These are phyloP conservation scores for Rhizomys pruinosus DNA, from an alignment of 2,113 vertebrate species.

Conservation along the genomic window DNA sequence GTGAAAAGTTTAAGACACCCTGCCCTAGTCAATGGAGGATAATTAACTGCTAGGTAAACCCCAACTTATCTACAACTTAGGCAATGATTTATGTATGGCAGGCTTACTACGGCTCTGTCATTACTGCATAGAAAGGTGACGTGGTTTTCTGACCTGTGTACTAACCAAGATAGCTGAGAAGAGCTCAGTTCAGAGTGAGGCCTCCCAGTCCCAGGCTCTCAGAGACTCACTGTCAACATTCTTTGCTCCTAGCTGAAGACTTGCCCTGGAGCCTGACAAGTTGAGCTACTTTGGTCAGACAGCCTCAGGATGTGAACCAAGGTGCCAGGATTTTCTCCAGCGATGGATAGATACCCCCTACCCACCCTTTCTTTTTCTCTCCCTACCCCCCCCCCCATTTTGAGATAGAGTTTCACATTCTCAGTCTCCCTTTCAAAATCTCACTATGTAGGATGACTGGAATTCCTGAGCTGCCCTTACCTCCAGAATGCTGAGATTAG, in stretches of 20 bases:
- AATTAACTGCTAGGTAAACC: not conserved
- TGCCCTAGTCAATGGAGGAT: not conserved
- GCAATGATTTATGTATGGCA: not conserved
- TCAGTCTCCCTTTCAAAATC: not conserved
- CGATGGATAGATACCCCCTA: not conserved
- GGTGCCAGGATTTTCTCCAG: not conserved
- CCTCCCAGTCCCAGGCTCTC: not conserved
- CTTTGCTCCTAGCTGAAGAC: not conserved
- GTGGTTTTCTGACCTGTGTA: not conserved
- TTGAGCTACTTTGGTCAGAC: not conserved
- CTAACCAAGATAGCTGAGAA: not conserved
- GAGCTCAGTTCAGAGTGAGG: not conserved
- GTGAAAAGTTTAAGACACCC: too few relatives aligned
- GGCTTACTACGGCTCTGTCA: not conserved
- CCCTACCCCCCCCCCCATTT: too few relatives aligned
- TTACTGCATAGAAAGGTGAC: too few relatives aligned
- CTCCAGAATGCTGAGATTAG: not conserved
- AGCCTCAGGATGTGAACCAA: not conserved
- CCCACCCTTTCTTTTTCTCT: too few relatives aligned
- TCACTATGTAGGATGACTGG: too few relatives aligned
- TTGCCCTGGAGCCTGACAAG: not conserved
- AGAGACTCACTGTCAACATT: not conserved
- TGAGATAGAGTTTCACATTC: too few relatives aligned
- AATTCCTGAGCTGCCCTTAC: not conserved
- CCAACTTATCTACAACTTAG: too few relatives aligned